These are phyloP conservation scores for Archips xylosteana DNA, from an alignment of 2,888 invertebrate species.

Conservation along the genomic window DNA sequence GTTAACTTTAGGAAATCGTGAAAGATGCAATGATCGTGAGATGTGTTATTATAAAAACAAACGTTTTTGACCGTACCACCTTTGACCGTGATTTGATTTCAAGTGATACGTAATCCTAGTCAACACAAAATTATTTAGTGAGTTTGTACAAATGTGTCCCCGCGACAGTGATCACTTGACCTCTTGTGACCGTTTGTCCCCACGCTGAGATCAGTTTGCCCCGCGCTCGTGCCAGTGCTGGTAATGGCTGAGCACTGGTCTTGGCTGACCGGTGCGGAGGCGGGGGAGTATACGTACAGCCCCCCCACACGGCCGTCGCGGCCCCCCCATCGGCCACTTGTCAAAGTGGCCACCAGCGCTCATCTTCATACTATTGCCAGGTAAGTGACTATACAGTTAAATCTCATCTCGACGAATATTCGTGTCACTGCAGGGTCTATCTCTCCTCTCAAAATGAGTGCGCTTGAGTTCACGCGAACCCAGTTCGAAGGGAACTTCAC, in stretches of 20 bases:
- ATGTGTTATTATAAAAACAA: background rate
- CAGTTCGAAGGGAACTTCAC: no score
- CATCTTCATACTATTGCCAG: slow-evolving; percentile 78
- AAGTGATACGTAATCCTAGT: background rate
- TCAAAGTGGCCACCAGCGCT: slow-evolving; percentile 78
- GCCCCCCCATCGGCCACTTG: slow-evolving; percentile 78
- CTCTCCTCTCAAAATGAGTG: no score
- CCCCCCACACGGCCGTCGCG: slow-evolving; percentile 75
- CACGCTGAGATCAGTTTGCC: slow-evolving; percentile 1
- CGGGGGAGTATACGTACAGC: slow-evolving; percentile 78
- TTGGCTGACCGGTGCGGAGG: slow-evolving; percentile 73
- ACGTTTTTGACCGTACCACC: background rate
- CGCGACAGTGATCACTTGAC: background rate
- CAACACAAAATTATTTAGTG: background rate
- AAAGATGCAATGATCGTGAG: slow-evolving; percentile 18
- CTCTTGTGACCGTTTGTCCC: background rate
- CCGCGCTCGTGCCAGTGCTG: slow-evolving; percentile 19
- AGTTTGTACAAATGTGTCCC: background rate
- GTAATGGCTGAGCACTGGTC: slow-evolving; percentile 80
- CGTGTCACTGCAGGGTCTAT: no score
- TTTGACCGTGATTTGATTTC: background rate
- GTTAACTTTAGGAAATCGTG: background rate
- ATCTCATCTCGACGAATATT: no score
- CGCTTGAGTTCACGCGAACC: no score
- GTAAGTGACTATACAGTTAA: slow-evolving; percentile 53